phyloP scores from a whole-genome alignment of 1,140 invertebrate species.

The Dreissena rostriformis region DNA sequence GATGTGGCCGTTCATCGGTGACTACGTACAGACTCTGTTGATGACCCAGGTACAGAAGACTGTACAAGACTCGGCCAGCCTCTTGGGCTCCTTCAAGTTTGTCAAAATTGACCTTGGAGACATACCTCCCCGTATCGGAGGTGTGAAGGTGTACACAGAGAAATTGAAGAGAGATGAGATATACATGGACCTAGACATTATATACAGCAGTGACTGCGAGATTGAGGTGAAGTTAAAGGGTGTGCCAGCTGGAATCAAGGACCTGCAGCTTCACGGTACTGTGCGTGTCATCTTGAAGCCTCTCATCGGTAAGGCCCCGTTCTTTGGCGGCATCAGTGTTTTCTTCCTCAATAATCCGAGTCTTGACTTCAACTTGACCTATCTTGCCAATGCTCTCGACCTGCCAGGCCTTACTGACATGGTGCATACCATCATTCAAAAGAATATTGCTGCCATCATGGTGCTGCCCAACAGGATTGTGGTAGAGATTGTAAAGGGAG shows the following conservation, averaged over 20 bases:
- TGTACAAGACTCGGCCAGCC: slow-evolving; percentile 87
- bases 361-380: too few relatives aligned
- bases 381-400: too few relatives aligned
- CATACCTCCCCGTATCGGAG: slow-evolving; percentile 93
- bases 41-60: slow-evolving; percentile 92
- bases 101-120: slow-evolving; percentile 96
- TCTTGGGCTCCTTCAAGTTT: slow-evolving; percentile 92
- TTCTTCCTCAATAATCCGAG: slow-evolving; percentile 98
- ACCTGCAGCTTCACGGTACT: slow-evolving; percentile 95
- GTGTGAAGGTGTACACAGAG: slow-evolving; percentile 96
- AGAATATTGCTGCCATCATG: slow-evolving; percentile 93
- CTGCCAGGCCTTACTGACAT: too few relatives aligned
- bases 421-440: slow-evolving; percentile 92
- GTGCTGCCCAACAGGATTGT: slow-evolving; percentile 97
- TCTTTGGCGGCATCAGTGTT: slow-evolving; percentile 95
- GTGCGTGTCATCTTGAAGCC: slow-evolving; percentile 97
- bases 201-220: slow-evolving; percentile 97
- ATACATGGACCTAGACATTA: slow-evolving; percentile 96
- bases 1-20: slow-evolving; percentile 98
- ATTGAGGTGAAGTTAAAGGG: slow-evolving; percentile 93
- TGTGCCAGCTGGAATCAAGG: slow-evolving; percentile 93
- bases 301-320: slow-evolving; percentile 91
- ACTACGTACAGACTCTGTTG: slow-evolving; percentile 91
- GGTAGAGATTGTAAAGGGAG: slow-evolving; percentile 90
- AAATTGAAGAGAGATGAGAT: slow-evolving; percentile 96